phyloP scores from a whole-genome alignment of 2,113 vertebrate species.

The Crotophaga sulcirostris region DNA sequence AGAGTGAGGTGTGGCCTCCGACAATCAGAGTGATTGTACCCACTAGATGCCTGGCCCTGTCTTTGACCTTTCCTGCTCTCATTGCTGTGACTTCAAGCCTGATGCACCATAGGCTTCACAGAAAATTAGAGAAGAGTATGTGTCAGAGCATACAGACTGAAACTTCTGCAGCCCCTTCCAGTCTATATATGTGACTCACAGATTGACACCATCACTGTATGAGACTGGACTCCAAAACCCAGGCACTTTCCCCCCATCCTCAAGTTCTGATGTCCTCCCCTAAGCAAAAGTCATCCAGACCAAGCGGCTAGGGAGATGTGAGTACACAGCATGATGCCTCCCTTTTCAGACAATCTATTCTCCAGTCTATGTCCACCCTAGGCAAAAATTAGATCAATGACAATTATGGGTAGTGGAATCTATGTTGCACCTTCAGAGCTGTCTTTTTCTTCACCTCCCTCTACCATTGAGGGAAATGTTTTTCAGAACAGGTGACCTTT shows the following conservation, averaged over 20 bases:
- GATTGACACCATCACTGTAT: background rate
- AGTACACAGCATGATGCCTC: background rate
- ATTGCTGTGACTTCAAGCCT: background rate
- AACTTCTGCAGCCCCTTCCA: background rate
- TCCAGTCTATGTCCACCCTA: background rate
- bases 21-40: background rate
- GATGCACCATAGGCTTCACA: background rate
- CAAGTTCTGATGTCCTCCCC: background rate
- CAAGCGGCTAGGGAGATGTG: background rate
- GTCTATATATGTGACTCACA: background rate
- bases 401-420: background rate
- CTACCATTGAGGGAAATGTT: background rate
- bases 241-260: background rate
- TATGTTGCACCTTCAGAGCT: background rate
- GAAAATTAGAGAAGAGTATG: background rate
- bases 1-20: background rate
- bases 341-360: background rate
- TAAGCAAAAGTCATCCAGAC: background rate
- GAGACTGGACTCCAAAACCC: background rate
- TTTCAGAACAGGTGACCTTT: background rate
- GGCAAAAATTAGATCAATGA: background rate
- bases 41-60: background rate
- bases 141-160: rapidly evolving
- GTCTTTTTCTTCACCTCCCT: background rate
- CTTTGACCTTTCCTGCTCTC: background rate